Evolutionary conservation across 2,797 vertebrate genomes (phyloP).

Genomic region (Psittacula echo): DNA sequence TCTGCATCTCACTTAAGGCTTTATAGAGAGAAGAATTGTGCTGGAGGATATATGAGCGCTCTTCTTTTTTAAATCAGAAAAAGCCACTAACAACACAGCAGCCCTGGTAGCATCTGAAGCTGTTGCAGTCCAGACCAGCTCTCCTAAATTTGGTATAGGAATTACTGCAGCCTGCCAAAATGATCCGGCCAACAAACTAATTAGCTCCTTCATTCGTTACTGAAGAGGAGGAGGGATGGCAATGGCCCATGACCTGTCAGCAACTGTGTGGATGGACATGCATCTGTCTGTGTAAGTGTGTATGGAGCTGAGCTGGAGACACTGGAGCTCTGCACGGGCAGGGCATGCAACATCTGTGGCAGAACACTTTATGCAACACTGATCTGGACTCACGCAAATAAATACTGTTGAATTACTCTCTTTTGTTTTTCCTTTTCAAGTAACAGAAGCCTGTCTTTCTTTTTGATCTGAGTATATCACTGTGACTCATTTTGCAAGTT

Average conservation of each 20-base stretch:
- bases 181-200: neutral
- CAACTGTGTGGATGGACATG: neutral
- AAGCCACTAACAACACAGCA: neutral
- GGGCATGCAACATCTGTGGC: neutral
- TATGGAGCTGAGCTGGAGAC: neutral
- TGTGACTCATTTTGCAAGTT: slow-evolving; percentile 22
- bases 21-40: neutral
- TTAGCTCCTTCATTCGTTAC: neutral
- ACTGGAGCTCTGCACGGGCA: neutral
- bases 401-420: neutral
- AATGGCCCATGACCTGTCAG: neutral
- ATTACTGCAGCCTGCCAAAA: neutral
- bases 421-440: neutral
- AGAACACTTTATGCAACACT: neutral
- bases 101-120: neutral
- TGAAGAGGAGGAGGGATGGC: neutral
- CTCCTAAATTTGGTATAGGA: neutral
- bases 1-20: neutral
- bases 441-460: neutral
- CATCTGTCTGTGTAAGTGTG: fast-evolving
- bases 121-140: neutral
- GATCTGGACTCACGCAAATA: neutral
- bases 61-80: neutral
- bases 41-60: neutral
- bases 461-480: neutral